Evolutionary conservation across 2,113 vertebrate species (phyloP).

Genomic region (Hiodon alosoides): DNA sequence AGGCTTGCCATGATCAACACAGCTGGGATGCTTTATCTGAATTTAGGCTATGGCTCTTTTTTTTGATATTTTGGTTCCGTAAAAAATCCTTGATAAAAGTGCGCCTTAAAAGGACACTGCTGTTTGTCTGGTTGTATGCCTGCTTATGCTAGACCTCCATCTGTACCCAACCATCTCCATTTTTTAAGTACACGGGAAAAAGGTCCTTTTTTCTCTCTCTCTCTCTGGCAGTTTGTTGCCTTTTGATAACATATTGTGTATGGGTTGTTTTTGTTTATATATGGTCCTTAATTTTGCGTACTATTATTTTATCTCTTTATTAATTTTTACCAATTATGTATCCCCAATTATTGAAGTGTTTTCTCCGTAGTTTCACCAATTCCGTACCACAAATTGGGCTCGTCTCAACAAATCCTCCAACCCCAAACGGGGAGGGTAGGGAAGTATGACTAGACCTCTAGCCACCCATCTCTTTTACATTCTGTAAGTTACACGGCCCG

Average conservation of each 20-base stretch:
- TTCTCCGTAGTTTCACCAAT: too few relatives aligned
- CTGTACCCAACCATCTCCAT: constrained; percentile 20
- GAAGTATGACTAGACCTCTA: too few relatives aligned
- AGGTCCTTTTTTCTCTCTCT: too few relatives aligned
- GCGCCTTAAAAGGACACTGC: constrained; percentile 38
- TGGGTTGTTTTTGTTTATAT: not conserved
- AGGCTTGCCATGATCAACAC: not conserved
- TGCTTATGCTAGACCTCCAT: constrained; percentile 32
- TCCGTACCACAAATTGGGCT: too few relatives aligned
- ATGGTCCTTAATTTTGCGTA: not conserved
- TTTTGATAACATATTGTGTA: too few relatives aligned
- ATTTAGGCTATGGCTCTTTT: constrained; percentile 26
- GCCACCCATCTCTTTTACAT: too few relatives aligned
- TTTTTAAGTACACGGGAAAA: too few relatives aligned
- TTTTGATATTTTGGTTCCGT: constrained; percentile 3
- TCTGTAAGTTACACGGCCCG: too few relatives aligned
- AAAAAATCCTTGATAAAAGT: constrained; percentile 65
- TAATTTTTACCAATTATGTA: not conserved
- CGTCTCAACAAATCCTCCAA: too few relatives aligned
- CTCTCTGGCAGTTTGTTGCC: too few relatives aligned
- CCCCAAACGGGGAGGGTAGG: too few relatives aligned
- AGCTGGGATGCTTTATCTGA: constrained; percentile 17
- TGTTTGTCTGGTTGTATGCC: constrained; percentile 34
- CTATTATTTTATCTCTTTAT: not conserved
- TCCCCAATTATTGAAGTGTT: not conserved